Conservation (phyloP, 2,113 vertebrate species). For the Alectura lathami region DNA sequence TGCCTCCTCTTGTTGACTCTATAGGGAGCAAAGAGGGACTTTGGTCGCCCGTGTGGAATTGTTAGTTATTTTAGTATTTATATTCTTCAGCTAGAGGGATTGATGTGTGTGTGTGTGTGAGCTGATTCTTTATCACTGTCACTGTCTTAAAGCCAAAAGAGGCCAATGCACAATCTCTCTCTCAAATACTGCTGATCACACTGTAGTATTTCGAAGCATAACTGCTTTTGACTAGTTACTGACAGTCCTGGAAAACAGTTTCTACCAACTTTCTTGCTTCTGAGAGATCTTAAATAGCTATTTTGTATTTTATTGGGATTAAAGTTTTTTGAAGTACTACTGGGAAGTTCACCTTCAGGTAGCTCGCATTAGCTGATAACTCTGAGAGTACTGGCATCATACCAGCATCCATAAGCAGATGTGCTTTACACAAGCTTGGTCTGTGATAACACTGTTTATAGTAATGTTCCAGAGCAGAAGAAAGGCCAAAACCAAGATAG, state of each 20-base stretch:
- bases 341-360: constrained; percentile 47
- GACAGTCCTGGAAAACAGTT: background rate
- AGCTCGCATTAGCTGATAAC: constrained; percentile 1
- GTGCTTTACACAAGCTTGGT: background rate
- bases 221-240: background rate
- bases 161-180: background rate
- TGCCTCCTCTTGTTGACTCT: background rate
- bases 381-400: background rate
- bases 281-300: background rate
- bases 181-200: background rate
- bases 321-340: background rate
- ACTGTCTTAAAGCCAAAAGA: background rate
- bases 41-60: background rate
- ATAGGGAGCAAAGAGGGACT: background rate
- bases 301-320: background rate
- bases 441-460: constrained; percentile 25
- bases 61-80: background rate
- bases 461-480: background rate
- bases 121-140: background rate
- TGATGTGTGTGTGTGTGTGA: background rate
- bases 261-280: background rate
- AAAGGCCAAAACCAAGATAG: background rate
- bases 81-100: background rate
- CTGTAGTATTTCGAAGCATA: background rate
- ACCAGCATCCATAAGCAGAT: background rate